Conservation (phyloP, 2,797 vertebrate species). For the Pelobates cultripes region DNA sequence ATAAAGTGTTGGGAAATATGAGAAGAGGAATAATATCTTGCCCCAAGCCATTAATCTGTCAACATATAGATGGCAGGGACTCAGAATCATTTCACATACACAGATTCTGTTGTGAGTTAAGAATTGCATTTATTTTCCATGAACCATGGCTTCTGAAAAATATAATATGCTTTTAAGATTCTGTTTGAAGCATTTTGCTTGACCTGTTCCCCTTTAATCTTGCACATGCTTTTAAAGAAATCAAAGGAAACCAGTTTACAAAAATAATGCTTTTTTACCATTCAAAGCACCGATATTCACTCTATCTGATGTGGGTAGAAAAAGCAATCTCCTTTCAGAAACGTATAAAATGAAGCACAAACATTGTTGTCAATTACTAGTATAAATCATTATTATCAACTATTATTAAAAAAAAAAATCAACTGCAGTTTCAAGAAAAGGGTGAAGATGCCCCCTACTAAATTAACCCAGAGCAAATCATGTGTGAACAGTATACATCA, state of each 20-base stretch:
- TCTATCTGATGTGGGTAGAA: neutral
- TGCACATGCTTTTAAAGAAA: neutral
- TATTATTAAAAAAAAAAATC: no score
- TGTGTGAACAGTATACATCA: no score
- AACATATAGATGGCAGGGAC: constrained; percentile 26
- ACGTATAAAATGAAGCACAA: neutral
- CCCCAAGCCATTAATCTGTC: constrained; percentile 30
- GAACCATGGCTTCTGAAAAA: constrained; percentile 11
- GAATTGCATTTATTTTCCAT: constrained; percentile 38
- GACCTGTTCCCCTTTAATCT: constrained; percentile 20
- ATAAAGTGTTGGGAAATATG: constrained; percentile 30
- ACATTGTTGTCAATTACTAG: no score
- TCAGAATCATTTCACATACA: constrained; percentile 27
- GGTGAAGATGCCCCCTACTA: no score
- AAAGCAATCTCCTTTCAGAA: neutral
- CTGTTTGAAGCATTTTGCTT: neutral
- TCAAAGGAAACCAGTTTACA: constrained; percentile 2
- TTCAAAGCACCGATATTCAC: neutral
- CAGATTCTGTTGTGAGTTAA: constrained; percentile 19
- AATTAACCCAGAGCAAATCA: no score
- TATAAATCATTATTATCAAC: no score
- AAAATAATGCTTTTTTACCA: neutral
- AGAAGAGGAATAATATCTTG: constrained; percentile 10
- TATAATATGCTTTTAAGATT: constrained; percentile 19
- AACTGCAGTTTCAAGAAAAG: no score